A percentile compares a stretch with the other conserved stretches of the same genome.
These are phyloP conservation scores for Aulostomus chinensis DNA, from an alignment of 2,797 vertebrate genomes.

Conservation along the genomic window DNA sequence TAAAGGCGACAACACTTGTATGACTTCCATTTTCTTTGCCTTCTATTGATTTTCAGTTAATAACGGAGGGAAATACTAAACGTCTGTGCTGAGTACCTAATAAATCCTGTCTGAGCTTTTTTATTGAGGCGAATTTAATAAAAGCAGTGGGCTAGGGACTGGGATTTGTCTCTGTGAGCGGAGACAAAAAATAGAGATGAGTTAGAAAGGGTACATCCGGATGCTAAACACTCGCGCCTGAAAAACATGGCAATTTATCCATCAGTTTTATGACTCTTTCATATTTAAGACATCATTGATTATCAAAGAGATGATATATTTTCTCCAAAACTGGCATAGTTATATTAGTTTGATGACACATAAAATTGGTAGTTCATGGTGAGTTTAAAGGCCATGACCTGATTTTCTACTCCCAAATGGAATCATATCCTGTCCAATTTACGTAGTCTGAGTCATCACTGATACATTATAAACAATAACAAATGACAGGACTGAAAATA, in stretches of 20 bases:
- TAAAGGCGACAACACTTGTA: conserved; percentile 99
- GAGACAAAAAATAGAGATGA: conserved; percentile 72
- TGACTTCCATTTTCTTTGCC: conserved; percentile 99
- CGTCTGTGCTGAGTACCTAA: conserved; percentile 99
- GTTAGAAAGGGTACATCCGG: conserved; percentile 68
- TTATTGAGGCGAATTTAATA: conserved; percentile 99
- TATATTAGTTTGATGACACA: conserved; percentile 23
- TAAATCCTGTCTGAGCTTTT: conserved; percentile 99
- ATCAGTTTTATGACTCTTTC: conserved; percentile 22
- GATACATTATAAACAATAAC: conserved; percentile 40
- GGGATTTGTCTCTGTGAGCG: conserved; percentile 89
- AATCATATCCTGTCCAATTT: conserved; percentile 26
- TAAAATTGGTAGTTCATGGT: conserved; percentile 25
- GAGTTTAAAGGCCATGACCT: conserved; percentile 40
- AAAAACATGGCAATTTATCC: conserved; percentile 63
- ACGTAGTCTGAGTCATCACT: conserved; percentile 21
- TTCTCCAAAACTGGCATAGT: background rate
- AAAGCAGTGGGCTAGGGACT: conserved; percentile 91
- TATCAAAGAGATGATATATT: conserved; percentile 4
- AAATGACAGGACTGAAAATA: conserved; percentile 61
- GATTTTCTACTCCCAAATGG: conserved; percentile 7
- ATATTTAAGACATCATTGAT: conserved; percentile 22
- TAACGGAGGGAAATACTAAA: conserved; percentile 99
- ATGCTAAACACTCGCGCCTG: conserved; percentile 66
- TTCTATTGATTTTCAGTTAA: conserved; percentile 99